Evolutionary conservation across 2,888 invertebrate species (phyloP).

Genomic region (Habrosyne pyritoides): DNA sequence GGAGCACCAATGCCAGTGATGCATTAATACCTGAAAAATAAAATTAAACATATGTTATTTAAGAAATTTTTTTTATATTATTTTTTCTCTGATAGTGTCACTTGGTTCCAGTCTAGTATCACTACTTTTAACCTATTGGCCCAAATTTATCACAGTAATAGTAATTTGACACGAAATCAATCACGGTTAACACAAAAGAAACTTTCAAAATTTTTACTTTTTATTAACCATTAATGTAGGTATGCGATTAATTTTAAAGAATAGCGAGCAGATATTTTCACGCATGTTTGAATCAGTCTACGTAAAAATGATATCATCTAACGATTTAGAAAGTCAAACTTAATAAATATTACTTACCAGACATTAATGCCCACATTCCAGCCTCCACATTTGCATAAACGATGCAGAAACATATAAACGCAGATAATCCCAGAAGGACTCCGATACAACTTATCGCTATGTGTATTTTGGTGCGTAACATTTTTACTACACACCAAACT

Average conservation of each 20-base stretch:
- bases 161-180: background rate
- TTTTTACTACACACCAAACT: slow-evolving; percentile 26
- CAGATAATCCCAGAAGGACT: slow-evolving; percentile 64
- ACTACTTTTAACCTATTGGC: background rate
- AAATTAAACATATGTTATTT: background rate
- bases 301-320: too few relatives aligned
- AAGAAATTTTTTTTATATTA: background rate
- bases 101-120: too few relatives aligned
- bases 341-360: slow-evolving; percentile 54
- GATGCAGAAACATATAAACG: slow-evolving; percentile 77
- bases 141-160: background rate
- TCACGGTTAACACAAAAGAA: background rate
- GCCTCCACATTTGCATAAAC: slow-evolving; percentile 77
- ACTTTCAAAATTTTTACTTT: background rate
- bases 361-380: slow-evolving; percentile 76
- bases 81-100: too few relatives aligned
- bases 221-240: background rate
- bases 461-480: slow-evolving; percentile 71
- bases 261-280: background rate
- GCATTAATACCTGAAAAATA: slow-evolving; percentile 65
- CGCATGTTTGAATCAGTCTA: background rate
- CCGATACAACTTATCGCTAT: slow-evolving; percentile 69
- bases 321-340: background rate
- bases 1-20: slow-evolving; percentile 63
- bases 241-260: background rate